Percentiles rank a stretch among this genome's conserved stretches.
Evolutionary conservation across 1,140 invertebrate species (phyloP).

Genomic region (Drosophila sproati): DNA sequence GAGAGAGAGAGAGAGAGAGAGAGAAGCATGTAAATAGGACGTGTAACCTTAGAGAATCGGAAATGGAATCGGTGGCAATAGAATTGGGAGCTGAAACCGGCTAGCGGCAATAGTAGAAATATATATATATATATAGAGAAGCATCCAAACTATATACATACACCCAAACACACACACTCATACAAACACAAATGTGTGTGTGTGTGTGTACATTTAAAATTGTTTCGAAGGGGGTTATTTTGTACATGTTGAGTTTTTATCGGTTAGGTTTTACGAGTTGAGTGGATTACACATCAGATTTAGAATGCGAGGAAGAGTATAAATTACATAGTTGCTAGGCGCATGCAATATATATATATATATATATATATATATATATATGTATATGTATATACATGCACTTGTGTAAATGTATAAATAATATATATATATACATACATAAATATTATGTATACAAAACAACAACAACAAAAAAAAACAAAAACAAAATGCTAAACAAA

Average conservation of each 20-base stretch:
- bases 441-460: conserved; percentile 28
- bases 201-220: conserved; percentile 31
- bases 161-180: conserved; percentile 13
- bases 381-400: conserved; percentile 20
- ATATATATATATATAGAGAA: conserved; percentile 12
- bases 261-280: conserved; percentile 41
- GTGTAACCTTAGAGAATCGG: conserved; percentile 33
- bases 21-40: conserved; percentile 57
- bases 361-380: conserved; percentile 3
- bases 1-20: neutral
- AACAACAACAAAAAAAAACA: conserved; percentile 5
- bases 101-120: conserved; percentile 79
- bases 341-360: conserved; percentile 33
- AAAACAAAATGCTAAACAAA: conserved; percentile 39
- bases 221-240: conserved; percentile 48
- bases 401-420: neutral
- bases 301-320: conserved; percentile 47
- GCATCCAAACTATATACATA: conserved; percentile 36
- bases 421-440: conserved; percentile 2
- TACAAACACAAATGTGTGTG: conserved; percentile 12
- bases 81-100: conserved; percentile 58
- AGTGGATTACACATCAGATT: conserved; percentile 6
- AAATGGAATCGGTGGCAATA: conserved; percentile 37
- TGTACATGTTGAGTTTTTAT: conserved; percentile 71
- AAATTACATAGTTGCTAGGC: conserved; percentile 73